phyloP scores from a whole-genome alignment of 2,113 vertebrate genomes.

The Suricata suricatta region DNA sequence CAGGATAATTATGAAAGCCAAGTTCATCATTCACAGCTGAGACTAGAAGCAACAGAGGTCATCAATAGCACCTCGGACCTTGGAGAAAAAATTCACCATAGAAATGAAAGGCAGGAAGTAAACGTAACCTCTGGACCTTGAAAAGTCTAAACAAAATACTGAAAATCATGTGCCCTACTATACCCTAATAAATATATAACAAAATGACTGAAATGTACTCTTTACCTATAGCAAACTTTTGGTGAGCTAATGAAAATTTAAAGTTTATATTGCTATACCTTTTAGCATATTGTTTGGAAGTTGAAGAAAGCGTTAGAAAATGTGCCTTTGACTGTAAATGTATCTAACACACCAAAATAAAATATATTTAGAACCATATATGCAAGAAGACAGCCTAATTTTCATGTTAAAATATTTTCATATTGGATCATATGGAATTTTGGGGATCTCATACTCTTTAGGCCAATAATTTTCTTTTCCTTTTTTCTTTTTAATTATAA shows the following conservation, averaged over 20 bases:
- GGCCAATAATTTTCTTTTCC: neutral
- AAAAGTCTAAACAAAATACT: neutral
- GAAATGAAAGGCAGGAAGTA: neutral
- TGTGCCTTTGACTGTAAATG: neutral
- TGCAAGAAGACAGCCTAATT: neutral
- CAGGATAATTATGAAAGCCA: neutral
- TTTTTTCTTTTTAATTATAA: neutral
- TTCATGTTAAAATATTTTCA: neutral
- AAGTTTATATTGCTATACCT: neutral
- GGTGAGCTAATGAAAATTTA: neutral
- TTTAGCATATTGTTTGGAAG: neutral
- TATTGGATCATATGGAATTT: neutral
- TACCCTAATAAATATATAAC: neutral
- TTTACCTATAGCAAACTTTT: neutral
- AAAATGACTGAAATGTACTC: neutral
- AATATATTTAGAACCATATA: neutral
- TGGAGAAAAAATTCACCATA: neutral
- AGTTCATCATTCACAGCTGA: neutral
- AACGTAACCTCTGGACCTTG: neutral
- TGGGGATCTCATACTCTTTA: neutral
- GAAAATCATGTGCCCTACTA: neutral
- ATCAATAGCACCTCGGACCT: neutral
- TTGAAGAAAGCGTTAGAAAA: neutral
- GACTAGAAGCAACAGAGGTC: fast-evolving
- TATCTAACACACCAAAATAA: neutral